Base-by-base conservation (phyloP, 2,888 invertebrate species). In the Argyresthia albistria region DNA sequence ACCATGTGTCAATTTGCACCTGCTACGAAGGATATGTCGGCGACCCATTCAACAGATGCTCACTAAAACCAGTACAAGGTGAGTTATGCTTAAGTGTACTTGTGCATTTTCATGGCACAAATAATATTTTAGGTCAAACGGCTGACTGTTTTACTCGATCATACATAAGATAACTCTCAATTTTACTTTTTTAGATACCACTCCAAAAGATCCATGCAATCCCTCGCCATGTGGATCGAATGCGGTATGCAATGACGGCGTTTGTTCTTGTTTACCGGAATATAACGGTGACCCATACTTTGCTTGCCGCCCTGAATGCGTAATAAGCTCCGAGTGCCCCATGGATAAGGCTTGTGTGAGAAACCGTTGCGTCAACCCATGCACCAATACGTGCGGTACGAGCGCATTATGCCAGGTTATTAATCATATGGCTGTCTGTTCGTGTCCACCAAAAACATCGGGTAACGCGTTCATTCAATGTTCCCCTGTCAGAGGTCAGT, bases 351-450 rank as follows among this genome's bases (percentile, higher is more conserved):
- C 94, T 49, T 95, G 94, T 71, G 89, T 93, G 16, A 88, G 89
- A 65, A 91, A 91, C 63, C 92, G 90, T 68, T 93, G 93, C 64
- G 70, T 88, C n/a, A 89, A 93, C 76, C 93, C 93, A 43, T 95
- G 95, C 65, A 87, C 89, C 10, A 92, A 92, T 58, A 92, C 92
- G n/a, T 95, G 95, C 70, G 95, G 94, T 12, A 79, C 84, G 57
- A 91, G 91, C 65, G 94, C 95, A 0, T 69, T 91, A 54, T 95
- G 95, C 70, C 86, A 91, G 61, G 93, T 93, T 3, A 88, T 92
- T 42, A 93, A 92, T 66, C 95, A 95, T 66, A 90, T 93, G 69
- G 93, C 95, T 8, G 91, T 91, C 63, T 95, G 95, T 65, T 90
- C 89, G 46, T 95, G 95, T 70, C 91, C 92, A n/a, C 72, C 80